These are phyloP conservation scores for Scolopax bukidnonensis DNA, from an alignment of 2,797 vertebrate species.

Conservation along the genomic window DNA sequence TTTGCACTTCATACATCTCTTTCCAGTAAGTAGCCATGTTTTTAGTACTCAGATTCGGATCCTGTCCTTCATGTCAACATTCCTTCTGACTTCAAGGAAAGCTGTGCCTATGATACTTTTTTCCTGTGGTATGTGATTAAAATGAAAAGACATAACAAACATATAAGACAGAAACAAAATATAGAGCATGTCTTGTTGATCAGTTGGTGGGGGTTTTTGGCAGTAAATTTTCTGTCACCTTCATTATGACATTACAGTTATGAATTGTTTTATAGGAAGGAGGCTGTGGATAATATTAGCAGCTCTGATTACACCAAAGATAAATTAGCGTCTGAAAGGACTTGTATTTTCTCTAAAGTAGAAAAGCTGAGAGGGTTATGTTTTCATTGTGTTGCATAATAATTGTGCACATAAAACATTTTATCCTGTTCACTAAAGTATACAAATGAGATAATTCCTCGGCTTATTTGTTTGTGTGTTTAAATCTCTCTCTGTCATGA, in stretches of 20 bases:
- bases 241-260: background rate
- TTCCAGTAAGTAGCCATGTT: constrained; percentile 87
- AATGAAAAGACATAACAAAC: background rate
- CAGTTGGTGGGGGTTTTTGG: no score
- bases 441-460: background rate
- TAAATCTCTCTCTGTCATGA: background rate
- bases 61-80: background rate
- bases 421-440: background rate
- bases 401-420: background rate
- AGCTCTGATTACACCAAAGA: background rate
- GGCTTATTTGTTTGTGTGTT: background rate
- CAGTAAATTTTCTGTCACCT: background rate
- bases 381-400: background rate
- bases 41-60: background rate
- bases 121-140: background rate
- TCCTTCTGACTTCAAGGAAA: background rate
- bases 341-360: background rate
- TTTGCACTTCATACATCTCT: constrained; percentile 96
- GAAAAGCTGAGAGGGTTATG: background rate
- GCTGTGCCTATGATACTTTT: background rate
- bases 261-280: background rate
- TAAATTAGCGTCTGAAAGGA: background rate
- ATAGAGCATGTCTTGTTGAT: background rate
- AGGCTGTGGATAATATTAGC: background rate
- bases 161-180: background rate